phyloP scores from a whole-genome alignment of 2,113 vertebrate species.

The Cryptotis parvus region DNA sequence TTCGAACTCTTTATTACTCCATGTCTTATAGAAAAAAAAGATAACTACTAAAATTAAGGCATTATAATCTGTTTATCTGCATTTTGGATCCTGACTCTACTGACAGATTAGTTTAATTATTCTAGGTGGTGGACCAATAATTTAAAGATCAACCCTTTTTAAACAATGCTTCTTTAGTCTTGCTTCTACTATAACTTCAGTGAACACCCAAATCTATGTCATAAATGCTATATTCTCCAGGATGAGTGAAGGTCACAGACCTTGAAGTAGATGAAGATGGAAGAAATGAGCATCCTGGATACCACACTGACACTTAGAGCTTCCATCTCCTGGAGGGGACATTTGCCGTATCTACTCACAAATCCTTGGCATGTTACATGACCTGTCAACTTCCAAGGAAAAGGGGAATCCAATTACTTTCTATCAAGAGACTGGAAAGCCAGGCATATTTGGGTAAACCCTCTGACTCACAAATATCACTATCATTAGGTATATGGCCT shows the following conservation, averaged over 20 bases:
- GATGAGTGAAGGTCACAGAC: background rate
- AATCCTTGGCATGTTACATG: background rate
- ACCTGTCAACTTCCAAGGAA: background rate
- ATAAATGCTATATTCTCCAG: background rate
- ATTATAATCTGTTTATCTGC: background rate
- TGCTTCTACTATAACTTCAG: background rate
- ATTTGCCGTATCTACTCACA: background rate
- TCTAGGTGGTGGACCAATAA: background rate
- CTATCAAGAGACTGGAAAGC: background rate
- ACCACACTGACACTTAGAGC: background rate
- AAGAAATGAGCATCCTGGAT: background rate
- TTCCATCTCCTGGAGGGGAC: background rate
- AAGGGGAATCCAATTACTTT: background rate
- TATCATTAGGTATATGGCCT: background rate
- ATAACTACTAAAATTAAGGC: background rate
- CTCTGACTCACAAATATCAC: background rate
- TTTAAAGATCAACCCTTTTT: background rate
- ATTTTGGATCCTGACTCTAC: background rate
- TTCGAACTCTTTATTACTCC: background rate
- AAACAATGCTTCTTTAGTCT: background rate
- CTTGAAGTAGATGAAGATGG: background rate
- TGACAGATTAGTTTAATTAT: background rate
- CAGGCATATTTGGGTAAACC: background rate
- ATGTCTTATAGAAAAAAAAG: background rate
- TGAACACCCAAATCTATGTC: background rate